Evolutionary conservation across 1,140 invertebrate genomes (phyloP).

Genomic region (Xylocopa sonorina): DNA sequence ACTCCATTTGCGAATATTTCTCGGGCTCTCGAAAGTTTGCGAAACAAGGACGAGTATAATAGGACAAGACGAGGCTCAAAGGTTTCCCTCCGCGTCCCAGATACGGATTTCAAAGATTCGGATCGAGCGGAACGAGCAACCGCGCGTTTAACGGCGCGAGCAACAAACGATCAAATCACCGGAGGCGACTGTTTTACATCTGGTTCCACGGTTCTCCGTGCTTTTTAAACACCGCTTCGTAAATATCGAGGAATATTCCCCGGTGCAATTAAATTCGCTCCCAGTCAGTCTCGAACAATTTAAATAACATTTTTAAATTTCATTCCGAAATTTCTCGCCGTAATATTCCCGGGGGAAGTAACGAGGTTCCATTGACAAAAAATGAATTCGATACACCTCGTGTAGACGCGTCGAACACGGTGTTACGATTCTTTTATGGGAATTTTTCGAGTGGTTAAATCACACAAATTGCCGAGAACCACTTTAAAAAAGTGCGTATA

Average conservation of each 20-base stretch:
- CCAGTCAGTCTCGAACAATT: not conserved
- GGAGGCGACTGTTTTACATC: not conserved
- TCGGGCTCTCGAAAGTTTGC: not conserved
- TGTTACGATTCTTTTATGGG: slow-evolving; percentile 20
- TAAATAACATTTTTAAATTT: not conserved
- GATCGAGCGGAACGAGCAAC: too few relatives aligned
- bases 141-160: too few relatives aligned
- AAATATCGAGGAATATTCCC: slow-evolving; percentile 1
- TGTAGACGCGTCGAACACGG: not conserved
- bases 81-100: not conserved
- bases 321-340: slow-evolving; percentile 5
- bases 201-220: not conserved
- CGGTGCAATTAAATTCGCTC: not conserved
- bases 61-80: not conserved
- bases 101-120: not conserved
- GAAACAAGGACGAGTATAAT: not conserved
- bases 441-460: slow-evolving; percentile 21
- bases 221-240: not conserved
- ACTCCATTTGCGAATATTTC: slow-evolving; percentile 15
- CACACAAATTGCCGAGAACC: not conserved
- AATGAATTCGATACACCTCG: not conserved
- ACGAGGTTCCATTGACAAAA: not conserved
- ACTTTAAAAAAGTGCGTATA: not conserved
- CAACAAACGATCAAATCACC: too few relatives aligned
- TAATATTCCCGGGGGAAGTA: not conserved